phyloP scores from a whole-genome alignment of 2,797 vertebrate species.

The Alcedo atthis region DNA sequence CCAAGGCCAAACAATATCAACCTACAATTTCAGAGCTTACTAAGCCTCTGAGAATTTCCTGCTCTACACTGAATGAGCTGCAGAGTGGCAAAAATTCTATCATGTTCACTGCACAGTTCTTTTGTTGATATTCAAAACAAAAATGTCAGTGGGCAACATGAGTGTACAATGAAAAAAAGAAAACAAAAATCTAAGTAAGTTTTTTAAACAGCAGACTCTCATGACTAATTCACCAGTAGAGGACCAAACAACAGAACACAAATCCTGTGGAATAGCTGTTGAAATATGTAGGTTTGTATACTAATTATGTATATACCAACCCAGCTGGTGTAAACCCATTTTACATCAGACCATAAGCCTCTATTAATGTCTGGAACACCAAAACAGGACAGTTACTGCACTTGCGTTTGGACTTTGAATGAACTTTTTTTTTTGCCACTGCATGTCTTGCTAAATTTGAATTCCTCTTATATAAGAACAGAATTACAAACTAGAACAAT shows the following conservation, averaged over 20 bases:
- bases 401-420: neutral
- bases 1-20: neutral
- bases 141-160: neutral
- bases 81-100: neutral
- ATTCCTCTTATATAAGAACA: constrained; percentile 4
- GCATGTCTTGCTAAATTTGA: constrained; percentile 2
- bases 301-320: neutral
- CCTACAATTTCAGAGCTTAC: neutral
- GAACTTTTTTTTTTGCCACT: neutral
- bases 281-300: neutral
- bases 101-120: neutral
- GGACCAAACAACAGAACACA: neutral
- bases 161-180: neutral
- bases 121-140: neutral
- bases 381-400: neutral
- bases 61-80: neutral
- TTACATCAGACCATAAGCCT: neutral
- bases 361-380: neutral
- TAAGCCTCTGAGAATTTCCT: neutral
- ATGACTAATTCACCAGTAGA: neutral
- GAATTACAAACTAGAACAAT: constrained; percentile 47
- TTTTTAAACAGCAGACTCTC: neutral
- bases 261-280: neutral
- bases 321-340: neutral
- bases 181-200: neutral